phyloP scores from a whole-genome alignment of 2,797 vertebrate genomes.

The Ispidina picta region DNA sequence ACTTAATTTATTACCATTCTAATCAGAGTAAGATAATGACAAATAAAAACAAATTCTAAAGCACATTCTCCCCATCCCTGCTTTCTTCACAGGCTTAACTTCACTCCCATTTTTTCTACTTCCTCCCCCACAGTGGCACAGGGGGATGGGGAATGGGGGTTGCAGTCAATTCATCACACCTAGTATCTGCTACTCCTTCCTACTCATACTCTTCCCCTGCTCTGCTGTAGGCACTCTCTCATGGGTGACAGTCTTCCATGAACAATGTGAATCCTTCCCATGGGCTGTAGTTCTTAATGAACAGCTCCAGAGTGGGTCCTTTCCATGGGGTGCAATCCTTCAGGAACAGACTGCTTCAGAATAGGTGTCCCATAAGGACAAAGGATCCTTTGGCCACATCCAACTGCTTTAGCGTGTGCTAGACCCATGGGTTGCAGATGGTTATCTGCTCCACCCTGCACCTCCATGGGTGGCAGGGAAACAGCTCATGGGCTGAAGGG shows the following conservation, averaged over 20 bases:
- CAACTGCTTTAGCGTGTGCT: fast-evolving
- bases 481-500: background rate
- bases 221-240: fast-evolving
- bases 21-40: background rate
- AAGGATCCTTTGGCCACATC: background rate
- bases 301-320: too few relatives aligned
- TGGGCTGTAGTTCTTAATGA: background rate
- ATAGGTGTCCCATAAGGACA: background rate
- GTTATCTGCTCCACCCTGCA: background rate
- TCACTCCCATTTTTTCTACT: background rate
- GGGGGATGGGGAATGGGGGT: too few relatives aligned
- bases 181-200: background rate
- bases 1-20: background rate
- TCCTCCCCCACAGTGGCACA: too few relatives aligned
- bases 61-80: too few relatives aligned
- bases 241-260: fast-evolving
- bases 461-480: background rate
- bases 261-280: background rate
- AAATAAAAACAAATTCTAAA: background rate
- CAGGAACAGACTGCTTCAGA: background rate
- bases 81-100: background rate
- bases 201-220: background rate
- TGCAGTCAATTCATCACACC: too few relatives aligned
- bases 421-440: background rate
- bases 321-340: background rate